A percentile compares a stretch with the other conserved stretches of the same genome.
phyloP scores from a whole-genome alignment of 2,888 invertebrate species.

The Salticus scenicus region DNA sequence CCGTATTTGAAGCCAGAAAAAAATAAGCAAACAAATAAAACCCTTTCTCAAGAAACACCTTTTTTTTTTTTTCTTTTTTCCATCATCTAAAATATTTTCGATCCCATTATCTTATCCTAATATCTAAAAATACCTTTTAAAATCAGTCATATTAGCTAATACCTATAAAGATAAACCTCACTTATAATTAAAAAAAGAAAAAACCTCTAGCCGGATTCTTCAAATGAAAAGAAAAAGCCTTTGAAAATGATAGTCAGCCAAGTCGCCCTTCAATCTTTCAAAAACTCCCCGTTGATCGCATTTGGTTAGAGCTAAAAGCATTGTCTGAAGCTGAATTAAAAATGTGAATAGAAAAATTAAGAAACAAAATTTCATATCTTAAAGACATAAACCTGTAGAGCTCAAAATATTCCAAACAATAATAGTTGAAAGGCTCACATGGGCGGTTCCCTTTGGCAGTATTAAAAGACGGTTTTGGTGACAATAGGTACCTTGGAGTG shows the following conservation, averaged over 20 bases:
- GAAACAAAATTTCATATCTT: slow-evolving; percentile 33
- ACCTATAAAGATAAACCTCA: background rate
- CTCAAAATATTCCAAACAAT: slow-evolving; percentile 54
- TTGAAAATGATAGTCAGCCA: slow-evolving; percentile 21
- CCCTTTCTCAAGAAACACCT: no score
- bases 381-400: slow-evolving; percentile 16
- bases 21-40: no score
- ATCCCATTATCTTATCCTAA: no score
- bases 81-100: no score
- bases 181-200: no score
- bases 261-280: background rate
- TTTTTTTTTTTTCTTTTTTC: no score
- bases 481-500: slow-evolving; percentile 39
- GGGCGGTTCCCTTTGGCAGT: slow-evolving; percentile 37
- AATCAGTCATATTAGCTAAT: background rate
- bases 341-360: slow-evolving; percentile 21
- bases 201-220: no score
- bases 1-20: no score
- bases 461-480: slow-evolving; percentile 25
- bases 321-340: slow-evolving; percentile 29
- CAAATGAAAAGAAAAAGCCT: background rate
- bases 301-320: slow-evolving; percentile 1
- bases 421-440: slow-evolving; percentile 35
- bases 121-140: background rate
- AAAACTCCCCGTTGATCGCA: slow-evolving; percentile 14